phyloP scores from a whole-genome alignment of 2,888 invertebrate species.

The Drosophila atroscutellata region DNA sequence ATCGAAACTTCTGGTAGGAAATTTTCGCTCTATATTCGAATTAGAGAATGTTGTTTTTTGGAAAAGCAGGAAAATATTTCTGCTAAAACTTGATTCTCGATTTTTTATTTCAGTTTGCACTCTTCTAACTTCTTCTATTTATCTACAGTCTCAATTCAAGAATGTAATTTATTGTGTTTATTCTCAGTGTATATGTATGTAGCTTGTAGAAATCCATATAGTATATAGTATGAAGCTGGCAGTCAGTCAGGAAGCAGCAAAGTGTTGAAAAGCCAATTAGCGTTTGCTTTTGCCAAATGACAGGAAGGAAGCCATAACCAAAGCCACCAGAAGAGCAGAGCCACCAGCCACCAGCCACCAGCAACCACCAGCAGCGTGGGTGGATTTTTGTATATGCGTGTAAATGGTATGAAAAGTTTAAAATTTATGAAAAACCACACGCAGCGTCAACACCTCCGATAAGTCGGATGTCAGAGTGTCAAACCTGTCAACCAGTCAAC shows the following conservation, averaged over 20 bases:
- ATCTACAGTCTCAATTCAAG: not conserved
- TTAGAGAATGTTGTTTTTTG: not conserved
- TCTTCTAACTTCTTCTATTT: not conserved
- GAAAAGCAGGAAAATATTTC: not conserved
- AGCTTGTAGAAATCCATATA: constrained; percentile 3
- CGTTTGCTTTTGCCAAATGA: constrained; percentile 62
- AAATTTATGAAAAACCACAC: constrained; percentile 72
- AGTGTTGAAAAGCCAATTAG: constrained; percentile 79
- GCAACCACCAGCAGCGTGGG: constrained; percentile 17
- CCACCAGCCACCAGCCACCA: not conserved
- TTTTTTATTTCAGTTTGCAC: not conserved
- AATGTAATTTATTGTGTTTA: not conserved
- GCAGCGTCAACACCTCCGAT: constrained; percentile 50
- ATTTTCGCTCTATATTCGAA: not conserved
- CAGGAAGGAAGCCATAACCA: constrained; percentile 78
- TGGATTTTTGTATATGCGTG: constrained; percentile 35
- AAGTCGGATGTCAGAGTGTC: not conserved
- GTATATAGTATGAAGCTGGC: constrained; percentile 8
- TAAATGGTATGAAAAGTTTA: constrained; percentile 62
- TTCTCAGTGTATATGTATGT: not conserved
- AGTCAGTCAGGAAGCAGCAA: constrained; percentile 65
- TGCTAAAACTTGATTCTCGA: not conserved
- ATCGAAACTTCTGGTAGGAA: not conserved
- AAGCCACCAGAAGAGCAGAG: constrained; percentile 24
- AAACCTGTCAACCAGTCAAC: constrained; percentile 2